phyloP scores from a whole-genome alignment of 1,140 invertebrate genomes.

The Drosophila nasuta region DNA sequence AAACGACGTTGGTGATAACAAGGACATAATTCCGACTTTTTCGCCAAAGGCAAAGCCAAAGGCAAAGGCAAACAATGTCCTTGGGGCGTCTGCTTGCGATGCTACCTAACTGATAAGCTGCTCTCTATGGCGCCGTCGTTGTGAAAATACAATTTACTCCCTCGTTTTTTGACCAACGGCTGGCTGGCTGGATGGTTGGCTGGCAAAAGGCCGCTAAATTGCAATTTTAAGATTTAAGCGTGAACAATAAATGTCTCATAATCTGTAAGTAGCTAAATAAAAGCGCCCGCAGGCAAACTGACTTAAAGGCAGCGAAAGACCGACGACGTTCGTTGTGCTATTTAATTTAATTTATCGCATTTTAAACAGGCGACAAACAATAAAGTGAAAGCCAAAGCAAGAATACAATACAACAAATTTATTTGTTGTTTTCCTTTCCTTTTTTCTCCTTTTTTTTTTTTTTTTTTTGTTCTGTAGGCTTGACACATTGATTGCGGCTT shows the following conservation, averaged over 20 bases:
- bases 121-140: not conserved
- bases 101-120: constrained; percentile 38
- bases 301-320: not conserved
- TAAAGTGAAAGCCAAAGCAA: constrained; percentile 44
- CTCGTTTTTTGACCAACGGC: constrained; percentile 47
- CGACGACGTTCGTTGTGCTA: constrained; percentile 31
- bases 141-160: not conserved
- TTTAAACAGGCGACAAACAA: constrained; percentile 79
- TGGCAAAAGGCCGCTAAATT: constrained; percentile 68
- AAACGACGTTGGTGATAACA: constrained; percentile 14
- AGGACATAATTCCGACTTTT: constrained; percentile 60
- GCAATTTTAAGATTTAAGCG: constrained; percentile 82
- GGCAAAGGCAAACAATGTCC: constrained; percentile 60
- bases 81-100: constrained; percentile 46
- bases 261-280: constrained; percentile 83
- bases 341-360: constrained; percentile 83
- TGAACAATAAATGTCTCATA: constrained; percentile 83
- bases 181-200: not conserved
- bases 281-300: constrained; percentile 44
- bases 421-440: constrained; percentile 63
- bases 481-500: constrained; percentile 52
- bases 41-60: constrained; percentile 5
- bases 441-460: no score
- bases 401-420: constrained; percentile 70
- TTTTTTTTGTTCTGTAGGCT: constrained; percentile 36